Conservation (phyloP, 1,140 invertebrate genomes). For the Sogatella furcifera region DNA sequence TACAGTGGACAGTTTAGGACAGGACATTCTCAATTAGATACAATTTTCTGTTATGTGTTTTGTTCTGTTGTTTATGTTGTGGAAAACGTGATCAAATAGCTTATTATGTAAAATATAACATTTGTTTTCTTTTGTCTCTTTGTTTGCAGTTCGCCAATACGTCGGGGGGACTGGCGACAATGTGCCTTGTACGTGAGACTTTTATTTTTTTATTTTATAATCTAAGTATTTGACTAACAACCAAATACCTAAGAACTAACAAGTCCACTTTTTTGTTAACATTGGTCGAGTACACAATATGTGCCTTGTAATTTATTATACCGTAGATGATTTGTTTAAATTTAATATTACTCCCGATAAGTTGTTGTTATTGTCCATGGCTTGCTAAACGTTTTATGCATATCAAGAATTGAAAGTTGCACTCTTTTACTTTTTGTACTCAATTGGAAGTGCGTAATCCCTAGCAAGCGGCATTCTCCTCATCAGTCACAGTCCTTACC, state of each 20-base stretch:
- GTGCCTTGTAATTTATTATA: too few species aligned
- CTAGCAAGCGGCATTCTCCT: too few species aligned
- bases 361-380: too few species aligned
- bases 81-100: conserved; percentile 13
- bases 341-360: too few species aligned
- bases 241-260: conserved; percentile 4
- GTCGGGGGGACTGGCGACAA: conserved; percentile 57
- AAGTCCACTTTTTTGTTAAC: background rate
- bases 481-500: too few species aligned
- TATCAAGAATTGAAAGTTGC: too few species aligned
- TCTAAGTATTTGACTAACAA: background rate
- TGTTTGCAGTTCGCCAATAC: conserved; percentile 60
- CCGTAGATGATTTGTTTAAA: too few species aligned
- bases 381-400: too few species aligned
- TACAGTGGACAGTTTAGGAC: too few species aligned
- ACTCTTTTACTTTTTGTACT: too few species aligned
- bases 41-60: conserved; percentile 29
- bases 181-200: conserved; percentile 52
- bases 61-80: conserved; percentile 18
- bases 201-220: background rate
- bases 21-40: too few species aligned
- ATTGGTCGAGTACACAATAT: background rate
- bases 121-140: conserved; percentile 33
- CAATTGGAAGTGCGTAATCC: too few species aligned
- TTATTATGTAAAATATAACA: conserved; percentile 9